Conservation (phyloP, 2,888 invertebrate genomes). For the Chymomyza amoena region DNA sequence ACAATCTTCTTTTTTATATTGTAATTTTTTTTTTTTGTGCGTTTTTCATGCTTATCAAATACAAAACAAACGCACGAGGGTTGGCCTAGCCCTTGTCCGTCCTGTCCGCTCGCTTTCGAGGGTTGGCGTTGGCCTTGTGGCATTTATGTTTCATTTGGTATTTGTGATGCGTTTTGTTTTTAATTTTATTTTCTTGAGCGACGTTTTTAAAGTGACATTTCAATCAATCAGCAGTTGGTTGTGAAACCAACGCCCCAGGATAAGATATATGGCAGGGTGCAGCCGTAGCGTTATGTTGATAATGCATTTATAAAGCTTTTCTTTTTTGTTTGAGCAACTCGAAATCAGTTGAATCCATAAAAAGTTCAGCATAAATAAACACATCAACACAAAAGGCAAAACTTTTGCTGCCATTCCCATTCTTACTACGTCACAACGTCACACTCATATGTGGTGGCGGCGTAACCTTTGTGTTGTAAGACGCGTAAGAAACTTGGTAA, state of each 20-base stretch:
- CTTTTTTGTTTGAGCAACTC: neutral
- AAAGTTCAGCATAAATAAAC: conserved; percentile 56
- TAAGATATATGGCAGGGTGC: neutral
- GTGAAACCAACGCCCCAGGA: neutral
- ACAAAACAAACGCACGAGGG: conserved; percentile 68
- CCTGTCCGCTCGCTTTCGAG: neutral
- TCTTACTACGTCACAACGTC: neutral
- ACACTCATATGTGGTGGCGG: no score
- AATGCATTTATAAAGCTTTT: neutral
- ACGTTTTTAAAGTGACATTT: conserved; percentile 69
- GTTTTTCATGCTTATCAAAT: conserved; percentile 75
- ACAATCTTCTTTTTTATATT: neutral
- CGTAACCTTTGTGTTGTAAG: no score
- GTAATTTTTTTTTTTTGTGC: conserved; percentile 52
- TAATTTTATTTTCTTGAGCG: conserved; percentile 35
- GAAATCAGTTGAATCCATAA: conserved; percentile 32
- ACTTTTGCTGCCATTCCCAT: conserved; percentile 38
- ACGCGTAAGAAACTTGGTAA: conserved; percentile 30
- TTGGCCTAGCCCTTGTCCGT: neutral
- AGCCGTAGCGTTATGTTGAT: neutral
- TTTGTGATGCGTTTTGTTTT: conserved; percentile 62
- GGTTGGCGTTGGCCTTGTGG: conserved; percentile 32
- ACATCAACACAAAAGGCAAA: conserved; percentile 66
- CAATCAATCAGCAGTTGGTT: conserved; percentile 70
- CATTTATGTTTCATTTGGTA: conserved; percentile 69